phyloP scores from a whole-genome alignment of 1,140 invertebrate species.

The Xylocopa sonorina region DNA sequence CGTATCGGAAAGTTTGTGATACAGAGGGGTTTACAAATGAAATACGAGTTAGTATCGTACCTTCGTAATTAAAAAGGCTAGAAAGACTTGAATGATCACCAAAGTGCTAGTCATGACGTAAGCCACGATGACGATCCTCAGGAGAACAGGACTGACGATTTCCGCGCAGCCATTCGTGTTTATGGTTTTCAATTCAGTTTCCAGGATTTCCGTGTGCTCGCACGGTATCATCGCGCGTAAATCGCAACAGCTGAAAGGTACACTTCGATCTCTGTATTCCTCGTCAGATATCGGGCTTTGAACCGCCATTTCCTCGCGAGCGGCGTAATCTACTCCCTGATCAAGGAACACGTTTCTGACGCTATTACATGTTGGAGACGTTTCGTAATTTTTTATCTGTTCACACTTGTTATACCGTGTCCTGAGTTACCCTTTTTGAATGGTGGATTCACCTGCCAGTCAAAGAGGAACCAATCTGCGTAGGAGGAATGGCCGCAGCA shows the following conservation, averaged over 20 bases:
- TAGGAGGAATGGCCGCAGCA: constrained; percentile 74
- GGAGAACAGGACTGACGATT: constrained; percentile 67
- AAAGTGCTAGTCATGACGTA: constrained; percentile 72
- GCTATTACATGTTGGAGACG: not conserved
- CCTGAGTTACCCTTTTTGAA: constrained; percentile 26
- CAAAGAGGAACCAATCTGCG: constrained; percentile 73
- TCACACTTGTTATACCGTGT: constrained; percentile 35
- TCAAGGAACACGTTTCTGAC: not conserved
- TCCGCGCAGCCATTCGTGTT: constrained; percentile 72
- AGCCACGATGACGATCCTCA: constrained; percentile 70
- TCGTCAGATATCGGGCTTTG: constrained; percentile 64
- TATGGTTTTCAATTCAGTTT: constrained; percentile 67
- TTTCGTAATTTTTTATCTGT: not conserved
- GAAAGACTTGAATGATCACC: constrained; percentile 68
- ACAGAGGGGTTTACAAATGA: too few species aligned
- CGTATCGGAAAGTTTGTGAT: too few species aligned
- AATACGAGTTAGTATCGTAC: too few species aligned
- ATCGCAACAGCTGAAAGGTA: constrained; percentile 77
- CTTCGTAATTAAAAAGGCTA: constrained; percentile 66
- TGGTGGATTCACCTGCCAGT: constrained; percentile 73
- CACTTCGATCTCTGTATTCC: constrained; percentile 54
- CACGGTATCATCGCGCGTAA: constrained; percentile 65
- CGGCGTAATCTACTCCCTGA: constrained; percentile 63
- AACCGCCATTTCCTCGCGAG: constrained; percentile 57
- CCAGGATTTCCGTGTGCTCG: constrained; percentile 63